Evolutionary conservation across 1,140 invertebrate genomes (phyloP).

Genomic region (Achroia grisella): DNA sequence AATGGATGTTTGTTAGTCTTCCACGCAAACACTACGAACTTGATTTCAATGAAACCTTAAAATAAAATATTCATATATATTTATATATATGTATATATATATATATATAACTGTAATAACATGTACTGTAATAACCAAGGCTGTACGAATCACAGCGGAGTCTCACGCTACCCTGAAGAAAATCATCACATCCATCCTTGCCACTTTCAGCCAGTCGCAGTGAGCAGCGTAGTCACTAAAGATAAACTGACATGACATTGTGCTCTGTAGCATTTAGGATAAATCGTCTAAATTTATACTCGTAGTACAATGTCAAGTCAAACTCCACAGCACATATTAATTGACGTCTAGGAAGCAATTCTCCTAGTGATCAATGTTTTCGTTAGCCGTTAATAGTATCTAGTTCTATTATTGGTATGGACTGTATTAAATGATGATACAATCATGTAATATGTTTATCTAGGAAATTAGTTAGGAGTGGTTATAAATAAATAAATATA

Average conservation of each 20-base stretch:
- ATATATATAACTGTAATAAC: no score
- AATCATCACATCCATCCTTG: slow-evolving; percentile 92
- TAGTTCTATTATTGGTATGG: slow-evolving; percentile 63
- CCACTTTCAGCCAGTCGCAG: slow-evolving; percentile 77
- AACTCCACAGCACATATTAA: slow-evolving; percentile 21
- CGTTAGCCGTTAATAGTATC: slow-evolving; percentile 19
- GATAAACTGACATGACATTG: slow-evolving; percentile 27
- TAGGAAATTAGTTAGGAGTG: slow-evolving; percentile 52
- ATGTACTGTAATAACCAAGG: no score
- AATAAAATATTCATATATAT: no score
- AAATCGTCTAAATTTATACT: slow-evolving; percentile 17
- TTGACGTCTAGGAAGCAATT: slow-evolving; percentile 28
- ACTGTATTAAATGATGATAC: slow-evolving; percentile 68
- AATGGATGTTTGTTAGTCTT: no score
- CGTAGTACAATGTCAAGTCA: slow-evolving; percentile 24
- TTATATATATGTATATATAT: no score
- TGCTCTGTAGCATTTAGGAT: slow-evolving; percentile 21
- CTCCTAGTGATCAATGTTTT: slow-evolving; percentile 21
- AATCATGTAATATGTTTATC: slow-evolving; percentile 72
- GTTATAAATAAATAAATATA: slow-evolving; percentile 66
- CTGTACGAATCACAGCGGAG: slow-evolving; percentile 93
- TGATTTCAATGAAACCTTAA: no score
- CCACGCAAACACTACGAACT: no score
- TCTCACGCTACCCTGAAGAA: slow-evolving; percentile 96
- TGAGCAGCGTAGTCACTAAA: slow-evolving; percentile 27